A percentile compares a stretch with the other conserved stretches of the same genome.
Evolutionary conservation across 2,888 invertebrate genomes (phyloP).

Genomic region (Gastracanthus pulcherrimus): DNA sequence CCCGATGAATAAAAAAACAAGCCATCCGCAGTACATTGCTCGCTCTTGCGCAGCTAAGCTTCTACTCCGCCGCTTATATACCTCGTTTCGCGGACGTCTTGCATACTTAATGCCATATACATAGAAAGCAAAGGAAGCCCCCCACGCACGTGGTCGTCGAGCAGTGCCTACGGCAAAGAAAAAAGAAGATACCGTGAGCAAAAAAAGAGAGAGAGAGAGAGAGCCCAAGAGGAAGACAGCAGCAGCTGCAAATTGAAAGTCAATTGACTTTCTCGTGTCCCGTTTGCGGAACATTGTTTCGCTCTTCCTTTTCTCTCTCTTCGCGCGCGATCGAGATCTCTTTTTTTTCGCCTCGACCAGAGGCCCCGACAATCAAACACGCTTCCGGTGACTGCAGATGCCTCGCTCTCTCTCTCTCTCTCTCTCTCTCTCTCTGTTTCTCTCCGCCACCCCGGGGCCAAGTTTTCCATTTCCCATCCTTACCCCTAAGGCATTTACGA

Average conservation of each 20-base stretch:
- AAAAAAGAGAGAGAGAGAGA: not conserved
- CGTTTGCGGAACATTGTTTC: too few relatives aligned
- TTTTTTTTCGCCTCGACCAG: not conserved
- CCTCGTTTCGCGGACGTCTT: too few relatives aligned
- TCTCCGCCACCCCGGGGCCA: conserved; percentile 2
- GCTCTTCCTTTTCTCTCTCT: not conserved
- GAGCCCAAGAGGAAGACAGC: not conserved
- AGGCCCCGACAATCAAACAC: conserved; percentile 34
- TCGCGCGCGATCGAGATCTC: too few relatives aligned
- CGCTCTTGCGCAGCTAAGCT: not conserved
- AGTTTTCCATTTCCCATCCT: conserved; percentile 47
- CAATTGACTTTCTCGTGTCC: too few relatives aligned
- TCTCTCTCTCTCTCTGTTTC: not conserved
- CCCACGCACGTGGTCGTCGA: too few relatives aligned
- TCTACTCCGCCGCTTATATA: not conserved
- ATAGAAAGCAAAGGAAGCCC: too few relatives aligned
- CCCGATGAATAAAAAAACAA: not conserved
- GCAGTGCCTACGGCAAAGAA: not conserved
- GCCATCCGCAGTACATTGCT: not conserved
- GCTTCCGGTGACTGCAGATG: conserved; percentile 28
- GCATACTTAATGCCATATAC: not conserved
- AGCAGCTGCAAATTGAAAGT: conserved; percentile 15
- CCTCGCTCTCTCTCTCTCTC: not conserved
- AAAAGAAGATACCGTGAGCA: not conserved
- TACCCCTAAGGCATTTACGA: conserved; percentile 28